Percentiles rank a stretch among this genome's conserved stretches.
phyloP scores from a whole-genome alignment of 2,797 vertebrate species.

The Lophotriccus pileatus region DNA sequence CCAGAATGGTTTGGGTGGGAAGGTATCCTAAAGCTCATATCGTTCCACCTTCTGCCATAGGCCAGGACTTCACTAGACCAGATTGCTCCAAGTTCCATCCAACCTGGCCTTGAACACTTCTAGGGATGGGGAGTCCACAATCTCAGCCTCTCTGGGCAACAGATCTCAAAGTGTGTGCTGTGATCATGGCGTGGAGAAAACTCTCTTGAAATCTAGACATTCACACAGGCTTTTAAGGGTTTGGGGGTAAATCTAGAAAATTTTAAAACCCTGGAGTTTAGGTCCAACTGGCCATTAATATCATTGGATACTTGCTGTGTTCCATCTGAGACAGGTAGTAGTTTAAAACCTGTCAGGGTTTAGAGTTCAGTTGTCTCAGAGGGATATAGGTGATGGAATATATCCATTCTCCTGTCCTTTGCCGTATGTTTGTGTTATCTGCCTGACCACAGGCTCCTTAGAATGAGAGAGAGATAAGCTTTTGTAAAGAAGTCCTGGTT shows the following conservation, averaged over 20 bases:
- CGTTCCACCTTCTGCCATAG: neutral
- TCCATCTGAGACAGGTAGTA: neutral
- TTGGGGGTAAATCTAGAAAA: neutral
- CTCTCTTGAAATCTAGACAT: neutral
- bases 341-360: neutral
- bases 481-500: neutral
- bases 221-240: neutral
- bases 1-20: neutral
- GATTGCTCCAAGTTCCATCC: neutral
- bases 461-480: neutral
- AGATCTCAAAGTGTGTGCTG: neutral
- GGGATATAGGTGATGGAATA: neutral
- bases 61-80: neutral
- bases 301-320: neutral
- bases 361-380: neutral
- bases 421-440: neutral
- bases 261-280: neutral
- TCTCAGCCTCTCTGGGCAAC: neutral
- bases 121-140: neutral
- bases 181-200: neutral
- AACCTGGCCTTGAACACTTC: neutral
- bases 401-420: neutral
- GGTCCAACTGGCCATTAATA: neutral
- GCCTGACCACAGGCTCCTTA: neutral
- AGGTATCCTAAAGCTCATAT: neutral